Evolutionary conservation across 2,113 vertebrate species (phyloP), one percentile per base, ranked within the genome.

Genomic region (Bujurquina vittata): DNA sequence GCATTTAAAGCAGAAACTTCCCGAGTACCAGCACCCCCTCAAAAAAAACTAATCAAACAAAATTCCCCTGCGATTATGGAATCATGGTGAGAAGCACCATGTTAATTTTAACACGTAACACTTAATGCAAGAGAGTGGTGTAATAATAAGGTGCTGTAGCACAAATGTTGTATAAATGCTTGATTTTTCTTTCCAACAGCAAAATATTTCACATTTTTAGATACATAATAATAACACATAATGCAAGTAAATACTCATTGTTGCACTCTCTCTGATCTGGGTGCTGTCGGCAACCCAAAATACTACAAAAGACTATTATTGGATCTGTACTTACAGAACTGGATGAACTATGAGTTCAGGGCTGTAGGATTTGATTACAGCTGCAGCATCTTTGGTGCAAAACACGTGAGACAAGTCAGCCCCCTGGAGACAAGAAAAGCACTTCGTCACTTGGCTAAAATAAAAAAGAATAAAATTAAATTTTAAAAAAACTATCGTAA

Each of bases 341-440:
- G 98, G 98, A 90, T 99, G 98, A 75, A 99, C 98, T 22, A 99
- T 99, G 90, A 99, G 96, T 91, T 99, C 98, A 7, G 98, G 98
- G 91, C 98, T 99, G 89, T 99, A 99, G 0, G 98, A 97, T 90
- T 99, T 99, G 92, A 99, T 99, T 63, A 99, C 98, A 58, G 96
- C 93, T 6, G 97, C 98, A 49, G 98, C 98, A 69, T 99, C 98
- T 95, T 95, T 97, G 94, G 97, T 96, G 94, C 98, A 99, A 96
- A 99, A 99, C 26, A 99, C 97, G 7, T 99, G 98, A 75, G 97
- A 97, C 87, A 99, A 91, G 89, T 99, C 98, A 33, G 98, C 98
- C n/a, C 98, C 98, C 98, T 99, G 33, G 3, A 80, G 89, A 90
- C 56, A 35, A 73, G 46, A 72, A 54, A 40, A 59, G 3, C 20